Base-by-base conservation (phyloP, 2,113 vertebrate genomes). In the Lanius collurio region DNA sequence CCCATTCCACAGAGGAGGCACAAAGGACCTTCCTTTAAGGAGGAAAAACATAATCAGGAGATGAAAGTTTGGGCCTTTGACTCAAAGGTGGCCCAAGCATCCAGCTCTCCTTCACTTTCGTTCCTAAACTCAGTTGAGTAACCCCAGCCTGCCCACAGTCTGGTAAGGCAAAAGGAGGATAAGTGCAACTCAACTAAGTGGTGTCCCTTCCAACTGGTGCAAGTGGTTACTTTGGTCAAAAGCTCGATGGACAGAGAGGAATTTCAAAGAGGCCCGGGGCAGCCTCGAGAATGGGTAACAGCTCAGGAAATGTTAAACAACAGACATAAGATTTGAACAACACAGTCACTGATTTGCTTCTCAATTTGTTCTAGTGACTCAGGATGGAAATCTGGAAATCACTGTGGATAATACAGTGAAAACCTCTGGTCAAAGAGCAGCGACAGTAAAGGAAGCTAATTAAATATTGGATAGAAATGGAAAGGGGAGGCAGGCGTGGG, bases 341-440 rank as follows among this genome's bases (percentile, higher is more conserved):
- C 31, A 27, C 31, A 16, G 75, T 81, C 47, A 13, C 50, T 55
- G 64, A 41, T 73, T 64, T 77, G 71, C 68, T 78, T 76, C 52
- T 86, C 31, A 7, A 7, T 83, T 84, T 79, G 62, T 49, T 62
- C 41, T 46, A 60, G 71, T 93, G 92, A 93, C 69, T 96, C 76
- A 53, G 90, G 80, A 68, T 94, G 87, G 87, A 93, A 96, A 95
- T 88, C 85, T 84, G 86, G 80, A 94, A 79, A 81, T 84, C 44
- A 17, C 53, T 92, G 85, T 64, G 85, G 76, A 78, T 67, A 93
- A 68, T 24, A 30, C 30, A 89, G 85, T 60, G 73, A 80, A 95
- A 96, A 93, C 49, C 37, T 81, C 71, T 71, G 76, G 83, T 89
- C 90, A 93, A 91, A 86, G 90, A 77, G 69, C 92, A 94, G 79